Base-by-base conservation (phyloP, 30 jellyfish, hydroid and myxozoan genomes). In the Nemopilema nomurai region DNA sequence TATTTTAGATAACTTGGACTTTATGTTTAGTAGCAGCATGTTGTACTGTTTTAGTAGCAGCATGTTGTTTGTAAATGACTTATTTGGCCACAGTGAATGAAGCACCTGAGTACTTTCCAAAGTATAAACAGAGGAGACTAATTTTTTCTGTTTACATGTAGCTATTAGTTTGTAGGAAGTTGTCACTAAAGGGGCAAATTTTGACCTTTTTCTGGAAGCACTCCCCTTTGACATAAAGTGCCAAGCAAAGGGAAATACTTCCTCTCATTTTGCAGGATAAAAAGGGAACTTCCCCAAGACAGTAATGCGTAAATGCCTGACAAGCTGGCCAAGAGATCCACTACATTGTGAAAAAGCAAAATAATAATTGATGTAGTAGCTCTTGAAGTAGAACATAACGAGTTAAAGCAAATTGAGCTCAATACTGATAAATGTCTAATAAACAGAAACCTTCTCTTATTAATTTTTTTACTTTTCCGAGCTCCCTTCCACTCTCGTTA, bases 1-100 rank as follows among this genome's bases (percentile, higher is more conserved):
- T 79, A 62, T 74, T 62, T 31, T 65, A 79, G 78, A 79, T 31
- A 62, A 62, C 77, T 32, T 28, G 51, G 27, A 79, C 79, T 53
- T 78, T 57, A 78, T 78, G 79, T 53, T 78, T 75, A 75, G 74
- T 75, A 75, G 85, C 85, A 75, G 74, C 63, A 75, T 75, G 57
- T 75, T 75, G 74, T 75, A 41, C 57, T 41, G 57, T 41, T 41
- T 41, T 41, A 41, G 57, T 41, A 41, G 57, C 57, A 41, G 57
- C 57, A 41, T 41, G 57, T 41, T 41, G 57, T 41, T 41, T 41
- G 57, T 41, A 41, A 41, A 41, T 41, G 57, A 41, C 57, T 41
- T 41, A 41, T 41, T 41, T 41, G 57, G 57, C 57, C 57, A 41
- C 57, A 41, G 57, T 41, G 57, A 41, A 41, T 41, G 57, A 41